A percentile compares a stretch with the other conserved stretches of the same genome.
These are phyloP conservation scores for Balaeniceps rex DNA, from an alignment of 2,113 vertebrate genomes.

Conservation along the genomic window DNA sequence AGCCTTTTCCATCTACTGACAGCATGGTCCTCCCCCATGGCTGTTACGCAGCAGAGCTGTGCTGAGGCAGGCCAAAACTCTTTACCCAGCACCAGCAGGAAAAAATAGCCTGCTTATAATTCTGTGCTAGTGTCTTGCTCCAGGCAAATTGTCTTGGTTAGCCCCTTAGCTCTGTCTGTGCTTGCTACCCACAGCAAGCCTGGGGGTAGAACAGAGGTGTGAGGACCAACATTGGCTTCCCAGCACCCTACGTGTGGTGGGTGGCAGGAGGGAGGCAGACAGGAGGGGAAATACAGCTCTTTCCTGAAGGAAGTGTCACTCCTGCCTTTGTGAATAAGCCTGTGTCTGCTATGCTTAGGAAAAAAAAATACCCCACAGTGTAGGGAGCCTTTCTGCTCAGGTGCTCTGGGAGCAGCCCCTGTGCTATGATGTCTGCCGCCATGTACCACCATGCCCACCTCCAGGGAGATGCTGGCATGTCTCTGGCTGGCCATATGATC, in stretches of 20 bases:
- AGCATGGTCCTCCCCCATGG: neutral
- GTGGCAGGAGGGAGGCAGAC: neutral
- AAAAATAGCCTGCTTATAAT: neutral
- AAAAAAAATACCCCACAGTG: neutral
- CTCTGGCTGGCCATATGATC: constrained; percentile 81
- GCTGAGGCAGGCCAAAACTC: neutral
- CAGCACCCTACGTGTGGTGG: neutral
- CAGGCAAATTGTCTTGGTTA: neutral
- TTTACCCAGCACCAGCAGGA: neutral
- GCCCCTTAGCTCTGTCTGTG: neutral
- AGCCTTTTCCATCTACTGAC: neutral
- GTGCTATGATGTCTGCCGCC: neutral
- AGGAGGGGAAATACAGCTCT: neutral
- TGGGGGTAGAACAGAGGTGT: neutral
- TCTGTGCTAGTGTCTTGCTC: neutral
- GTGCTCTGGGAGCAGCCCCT: neutral
- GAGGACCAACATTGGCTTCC: neutral
- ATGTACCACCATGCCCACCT: constrained; percentile 58
- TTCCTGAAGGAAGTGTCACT: neutral
- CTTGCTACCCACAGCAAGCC: neutral
- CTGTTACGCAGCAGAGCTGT: neutral
- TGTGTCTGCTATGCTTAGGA: neutral
- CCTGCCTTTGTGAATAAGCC: neutral
- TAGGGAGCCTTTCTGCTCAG: neutral
- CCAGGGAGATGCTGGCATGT: constrained; percentile 79